Evolutionary conservation across 2,113 vertebrate species (phyloP).

Genomic region (Nanorana parkeri): DNA sequence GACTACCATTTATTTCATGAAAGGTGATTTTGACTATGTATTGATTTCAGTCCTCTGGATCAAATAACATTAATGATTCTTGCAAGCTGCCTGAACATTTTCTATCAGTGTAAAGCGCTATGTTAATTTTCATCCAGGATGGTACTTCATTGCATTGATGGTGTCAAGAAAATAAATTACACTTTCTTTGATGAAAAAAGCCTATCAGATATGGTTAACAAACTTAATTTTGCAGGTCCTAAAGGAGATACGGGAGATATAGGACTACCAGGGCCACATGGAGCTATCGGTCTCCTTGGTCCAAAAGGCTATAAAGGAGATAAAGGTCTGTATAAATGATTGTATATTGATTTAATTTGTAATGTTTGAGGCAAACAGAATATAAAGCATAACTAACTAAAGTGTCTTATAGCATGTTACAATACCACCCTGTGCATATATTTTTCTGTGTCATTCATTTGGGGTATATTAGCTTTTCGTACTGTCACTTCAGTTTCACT

Average conservation of each 20-base stretch:
- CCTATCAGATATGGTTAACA: background rate
- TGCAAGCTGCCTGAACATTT: constrained; percentile 12
- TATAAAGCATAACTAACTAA: background rate
- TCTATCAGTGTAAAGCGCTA: constrained; percentile 25
- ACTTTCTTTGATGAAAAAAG: constrained; percentile 7
- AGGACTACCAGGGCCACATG: constrained; percentile 78
- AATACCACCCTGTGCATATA: background rate
- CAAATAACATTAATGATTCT: constrained; percentile 21
- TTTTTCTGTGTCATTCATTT: background rate
- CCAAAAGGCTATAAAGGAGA: constrained; percentile 83
- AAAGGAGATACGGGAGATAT: constrained; percentile 81
- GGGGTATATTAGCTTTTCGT: too few relatives aligned
- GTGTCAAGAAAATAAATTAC: constrained; percentile 15
- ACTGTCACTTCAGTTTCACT: too few relatives aligned
- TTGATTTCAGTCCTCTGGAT: constrained; percentile 27
- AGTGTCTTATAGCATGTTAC: background rate
- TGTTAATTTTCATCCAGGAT: constrained; percentile 19
- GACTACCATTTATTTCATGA: constrained; percentile 18
- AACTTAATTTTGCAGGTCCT: constrained; percentile 71
- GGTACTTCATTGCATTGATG: background rate
- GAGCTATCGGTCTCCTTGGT: constrained; percentile 74
- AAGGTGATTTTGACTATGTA: constrained; percentile 39
- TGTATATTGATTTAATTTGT: constrained; percentile 5
- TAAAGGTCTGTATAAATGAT: constrained; percentile 75
- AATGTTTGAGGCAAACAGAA: background rate